Evolutionary conservation across 2,113 vertebrate genomes (phyloP).

Genomic region (Asarcornis scutulata): DNA sequence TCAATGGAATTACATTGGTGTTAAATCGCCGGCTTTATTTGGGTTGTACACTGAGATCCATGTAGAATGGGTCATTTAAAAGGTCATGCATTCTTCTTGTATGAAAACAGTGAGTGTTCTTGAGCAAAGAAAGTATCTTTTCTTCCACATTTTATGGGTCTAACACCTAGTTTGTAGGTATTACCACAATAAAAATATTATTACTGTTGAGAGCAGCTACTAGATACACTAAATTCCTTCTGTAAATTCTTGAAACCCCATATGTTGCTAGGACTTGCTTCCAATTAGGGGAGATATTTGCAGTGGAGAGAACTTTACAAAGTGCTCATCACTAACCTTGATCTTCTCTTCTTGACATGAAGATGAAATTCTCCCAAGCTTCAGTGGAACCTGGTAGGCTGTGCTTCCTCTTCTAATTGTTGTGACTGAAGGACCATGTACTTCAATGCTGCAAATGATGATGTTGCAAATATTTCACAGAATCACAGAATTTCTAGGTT

Average conservation of each 20-base stretch:
- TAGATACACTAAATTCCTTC: not conserved
- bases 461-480: not conserved
- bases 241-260: not conserved
- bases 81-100: conserved; percentile 17
- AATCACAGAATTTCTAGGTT: too few species aligned
- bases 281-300: not conserved
- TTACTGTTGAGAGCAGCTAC: not conserved
- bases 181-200: not conserved
- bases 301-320: not conserved
- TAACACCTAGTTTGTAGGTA: not conserved
- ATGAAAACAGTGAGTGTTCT: not conserved
- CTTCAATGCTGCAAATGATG: not conserved
- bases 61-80: conserved; percentile 12
- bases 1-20: conserved; percentile 20
- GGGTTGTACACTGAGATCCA: conserved; percentile 1
- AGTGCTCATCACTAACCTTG: not conserved
- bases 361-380: not conserved
- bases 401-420: not conserved
- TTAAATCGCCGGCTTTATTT: not conserved
- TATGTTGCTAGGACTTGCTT: not conserved
- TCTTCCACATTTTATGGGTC: not conserved
- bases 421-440: rapidly evolving
- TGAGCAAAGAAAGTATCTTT: not conserved
- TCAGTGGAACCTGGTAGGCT: not conserved
- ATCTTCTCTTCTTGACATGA: not conserved